Percentiles rank a stretch among this genome's conserved stretches.
phyloP scores from a whole-genome alignment of 2,797 vertebrate species.

The Sphaeramia orbicularis region DNA sequence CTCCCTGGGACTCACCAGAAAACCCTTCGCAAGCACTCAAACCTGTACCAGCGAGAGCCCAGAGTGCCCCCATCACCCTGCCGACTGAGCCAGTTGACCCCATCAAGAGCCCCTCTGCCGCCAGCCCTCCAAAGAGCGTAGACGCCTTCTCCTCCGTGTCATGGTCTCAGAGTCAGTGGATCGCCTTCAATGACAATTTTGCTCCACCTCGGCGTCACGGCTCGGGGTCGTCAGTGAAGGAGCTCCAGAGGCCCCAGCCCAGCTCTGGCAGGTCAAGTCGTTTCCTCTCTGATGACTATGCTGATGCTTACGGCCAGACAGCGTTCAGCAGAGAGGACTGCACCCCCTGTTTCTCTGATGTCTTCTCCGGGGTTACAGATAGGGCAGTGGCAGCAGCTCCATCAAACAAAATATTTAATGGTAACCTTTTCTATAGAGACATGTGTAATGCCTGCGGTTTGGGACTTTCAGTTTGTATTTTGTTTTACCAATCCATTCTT shows the following conservation, averaged over 20 bases:
- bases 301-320: slow-evolving; percentile 74
- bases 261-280: slow-evolving; percentile 69
- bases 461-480: slow-evolving; percentile 40
- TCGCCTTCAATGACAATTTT: slow-evolving; percentile 86
- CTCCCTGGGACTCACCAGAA: slow-evolving; percentile 82
- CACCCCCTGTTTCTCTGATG: slow-evolving; percentile 63
- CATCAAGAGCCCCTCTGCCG: slow-evolving; percentile 50
- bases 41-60: slow-evolving; percentile 79
- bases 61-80: slow-evolving; percentile 82
- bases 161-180: slow-evolving; percentile 87
- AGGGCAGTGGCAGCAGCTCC: slow-evolving; percentile 52
- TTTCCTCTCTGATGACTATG: slow-evolving; percentile 83
- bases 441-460: slow-evolving; percentile 55
- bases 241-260: slow-evolving; percentile 73
- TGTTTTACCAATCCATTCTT: slow-evolving; percentile 20
- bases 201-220: slow-evolving; percentile 60
- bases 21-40: slow-evolving; percentile 78
- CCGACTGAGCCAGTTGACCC: slow-evolving; percentile 63
- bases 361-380: slow-evolving; percentile 77
- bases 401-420: slow-evolving; percentile 79
- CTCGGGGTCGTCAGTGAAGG: slow-evolving; percentile 65
- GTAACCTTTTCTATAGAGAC: slow-evolving; percentile 80
- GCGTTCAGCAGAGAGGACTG: slow-evolving; percentile 74
- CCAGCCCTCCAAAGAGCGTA: slow-evolving; percentile 69
- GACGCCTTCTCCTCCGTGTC: slow-evolving; percentile 76